Evolutionary conservation across 1,140 invertebrate genomes (phyloP).

Genomic region (Druon quercuslanigerum): DNA sequence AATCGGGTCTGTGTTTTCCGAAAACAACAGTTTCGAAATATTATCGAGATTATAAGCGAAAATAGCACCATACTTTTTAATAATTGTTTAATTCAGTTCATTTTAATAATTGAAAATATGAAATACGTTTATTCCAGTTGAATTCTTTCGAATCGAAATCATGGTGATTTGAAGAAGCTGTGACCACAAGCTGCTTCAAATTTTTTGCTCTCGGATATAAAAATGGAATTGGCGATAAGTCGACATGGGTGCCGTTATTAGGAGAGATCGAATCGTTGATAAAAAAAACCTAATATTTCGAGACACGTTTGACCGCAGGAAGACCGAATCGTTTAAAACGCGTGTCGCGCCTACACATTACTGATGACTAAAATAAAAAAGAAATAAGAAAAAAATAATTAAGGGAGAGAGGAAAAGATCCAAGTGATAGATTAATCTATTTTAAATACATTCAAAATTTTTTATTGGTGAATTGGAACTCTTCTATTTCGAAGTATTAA

Average conservation of each 20-base stretch:
- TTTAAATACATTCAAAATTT: background rate
- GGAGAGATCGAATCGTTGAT: constrained; percentile 26
- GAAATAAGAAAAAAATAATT: background rate
- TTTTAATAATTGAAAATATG: no score
- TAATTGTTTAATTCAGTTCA: no score
- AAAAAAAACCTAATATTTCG: constrained; percentile 24
- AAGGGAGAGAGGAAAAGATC: no score
- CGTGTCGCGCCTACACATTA: background rate
- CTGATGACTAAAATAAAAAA: background rate
- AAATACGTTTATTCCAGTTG: no score
- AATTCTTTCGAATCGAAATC: no score
- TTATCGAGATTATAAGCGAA: no score
- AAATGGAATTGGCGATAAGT: background rate
- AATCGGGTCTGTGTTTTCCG: no score
- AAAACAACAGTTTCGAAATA: no score
- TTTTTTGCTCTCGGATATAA: background rate
- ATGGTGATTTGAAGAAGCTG: no score
- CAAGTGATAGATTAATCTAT: no score
- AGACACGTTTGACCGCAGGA: constrained; percentile 25
- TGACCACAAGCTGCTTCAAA: background rate
- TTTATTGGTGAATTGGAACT: background rate
- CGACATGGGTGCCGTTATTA: constrained; percentile 2
- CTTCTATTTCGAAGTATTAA: background rate
- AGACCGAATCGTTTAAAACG: constrained; percentile 6
- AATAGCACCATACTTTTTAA: no score